Base-by-base conservation (phyloP, 2,888 invertebrate genomes). In the Latheticus oryzae region DNA sequence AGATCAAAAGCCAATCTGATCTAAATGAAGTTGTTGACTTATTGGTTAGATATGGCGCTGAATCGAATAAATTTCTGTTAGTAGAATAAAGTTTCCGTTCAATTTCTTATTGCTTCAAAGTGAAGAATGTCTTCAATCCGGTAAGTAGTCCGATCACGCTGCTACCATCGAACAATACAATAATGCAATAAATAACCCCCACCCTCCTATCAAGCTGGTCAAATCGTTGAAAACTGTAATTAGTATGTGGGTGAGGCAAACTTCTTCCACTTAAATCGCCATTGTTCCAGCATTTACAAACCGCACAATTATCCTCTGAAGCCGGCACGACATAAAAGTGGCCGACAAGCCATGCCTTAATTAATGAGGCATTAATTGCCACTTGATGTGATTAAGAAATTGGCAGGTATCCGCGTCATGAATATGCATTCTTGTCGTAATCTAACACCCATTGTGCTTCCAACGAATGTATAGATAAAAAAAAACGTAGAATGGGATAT, bases 351-450 rank as follows among this genome's bases (percentile, higher is more conserved):
- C 21, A 30, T 45, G 21, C 45, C 19, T 30, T 45, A 45, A 30
- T 45, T 45, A 45, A 45, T 32, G 19, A 33, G 32, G 17, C 45
- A 45, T 13, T 45, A 42, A 42, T 42, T 42, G 26, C 28, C 28
- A 23, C 15, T 40, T 40, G 40, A 42, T 28, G 17, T 28, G 45
- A 45, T 32, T 45, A 33, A 32, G 45, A 45, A 45, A 45, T 45
- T 45, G 45, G 21, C 45, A 45, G 45, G 45, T 45, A 45, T 30
- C 30, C 32, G 28, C 42, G 11, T 32, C 32, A 45, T 45, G 45
- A 45, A 45, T 45, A 45, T 45, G 30, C 32, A 32, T 45, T 45
- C 42, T 45, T 45, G 19, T n/a, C 11, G 32, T 45, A 45, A 45
- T 45, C 45, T 45, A 45, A 45, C 45, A 45, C 37, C 48, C 35